phyloP scores from a whole-genome alignment of 1,140 invertebrate genomes.

The Mercenaria mercenaria region DNA sequence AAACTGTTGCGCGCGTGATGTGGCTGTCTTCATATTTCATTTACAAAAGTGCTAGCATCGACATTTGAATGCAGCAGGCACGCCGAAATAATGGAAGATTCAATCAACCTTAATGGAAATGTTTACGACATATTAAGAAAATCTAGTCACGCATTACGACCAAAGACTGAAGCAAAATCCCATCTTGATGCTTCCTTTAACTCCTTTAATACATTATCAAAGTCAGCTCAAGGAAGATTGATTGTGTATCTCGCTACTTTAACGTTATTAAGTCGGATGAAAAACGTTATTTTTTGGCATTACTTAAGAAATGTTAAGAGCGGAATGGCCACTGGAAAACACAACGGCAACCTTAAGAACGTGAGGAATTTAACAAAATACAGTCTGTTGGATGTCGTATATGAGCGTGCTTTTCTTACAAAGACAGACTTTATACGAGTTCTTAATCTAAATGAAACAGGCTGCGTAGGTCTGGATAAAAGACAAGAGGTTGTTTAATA shows the following conservation, averaged over 20 bases:
- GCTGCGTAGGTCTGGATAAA: too few species aligned
- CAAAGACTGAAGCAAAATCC: constrained; percentile 8
- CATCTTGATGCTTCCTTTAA: constrained; percentile 12
- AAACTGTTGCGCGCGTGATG: background rate
- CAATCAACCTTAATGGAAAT: constrained; percentile 18
- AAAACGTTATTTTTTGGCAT: constrained; percentile 48
- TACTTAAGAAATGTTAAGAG: constrained; percentile 44
- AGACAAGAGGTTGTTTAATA: too few species aligned
- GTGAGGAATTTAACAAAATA: constrained; percentile 35
- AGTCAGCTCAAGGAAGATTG: constrained; percentile 50
- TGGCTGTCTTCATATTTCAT: constrained; percentile 12
- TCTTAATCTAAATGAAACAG: background rate
- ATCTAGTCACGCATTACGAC: constrained; percentile 48
- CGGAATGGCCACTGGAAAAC: constrained; percentile 33
- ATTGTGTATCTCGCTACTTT: constrained; percentile 30
- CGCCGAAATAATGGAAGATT: constrained; percentile 12
- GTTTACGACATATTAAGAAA: constrained; percentile 52
- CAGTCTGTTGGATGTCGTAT: background rate
- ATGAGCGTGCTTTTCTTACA: background rate
- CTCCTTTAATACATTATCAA: constrained; percentile 46
- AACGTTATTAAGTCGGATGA: constrained; percentile 35
- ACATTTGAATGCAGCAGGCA: constrained; percentile 4
- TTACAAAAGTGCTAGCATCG: background rate
- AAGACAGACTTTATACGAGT: background rate
- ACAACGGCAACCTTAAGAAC: background rate